Conservation (phyloP, 1,140 invertebrate species). For the Oncopeltus fasciatus region DNA sequence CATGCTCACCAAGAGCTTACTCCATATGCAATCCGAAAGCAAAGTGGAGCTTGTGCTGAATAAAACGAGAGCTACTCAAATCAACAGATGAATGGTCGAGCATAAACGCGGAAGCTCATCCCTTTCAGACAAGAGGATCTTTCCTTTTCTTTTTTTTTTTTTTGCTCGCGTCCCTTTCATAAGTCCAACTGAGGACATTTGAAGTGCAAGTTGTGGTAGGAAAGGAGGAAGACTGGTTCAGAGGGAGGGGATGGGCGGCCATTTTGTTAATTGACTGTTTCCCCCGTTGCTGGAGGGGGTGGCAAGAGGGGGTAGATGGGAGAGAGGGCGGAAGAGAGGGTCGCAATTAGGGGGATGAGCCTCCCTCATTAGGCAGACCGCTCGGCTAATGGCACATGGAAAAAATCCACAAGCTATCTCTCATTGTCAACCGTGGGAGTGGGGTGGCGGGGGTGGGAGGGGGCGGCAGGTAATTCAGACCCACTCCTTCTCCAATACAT, state of each 20-base stretch:
- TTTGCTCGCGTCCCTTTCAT: conserved; percentile 5
- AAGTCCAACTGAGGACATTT: neutral
- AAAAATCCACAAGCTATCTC: neutral
- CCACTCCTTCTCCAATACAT: neutral
- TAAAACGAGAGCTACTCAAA: neutral
- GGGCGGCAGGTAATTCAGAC: neutral
- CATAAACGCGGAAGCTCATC: neutral
- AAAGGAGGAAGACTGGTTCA: neutral
- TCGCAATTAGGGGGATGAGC: conserved; percentile 5
- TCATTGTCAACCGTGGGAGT: conserved; percentile 5
- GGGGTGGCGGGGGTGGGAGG: neutral
- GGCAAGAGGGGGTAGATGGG: neutral
- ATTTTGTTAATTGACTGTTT: conserved; percentile 9
- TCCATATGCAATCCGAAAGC: no score
- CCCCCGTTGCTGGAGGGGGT: neutral
- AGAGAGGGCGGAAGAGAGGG: neutral
- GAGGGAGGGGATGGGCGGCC: neutral
- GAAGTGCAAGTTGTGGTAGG: neutral
- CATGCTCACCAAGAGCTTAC: no score
- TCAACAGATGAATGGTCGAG: neutral
- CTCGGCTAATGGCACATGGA: conserved; percentile 4
- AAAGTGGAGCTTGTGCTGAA: no score
- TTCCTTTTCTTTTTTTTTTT: no score
- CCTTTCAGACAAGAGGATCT: neutral
- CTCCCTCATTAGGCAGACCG: neutral